Percentiles rank a stretch among this genome's conserved stretches.
phyloP scores from a whole-genome alignment of 1,140 invertebrate genomes.

The Heliconius congener region DNA sequence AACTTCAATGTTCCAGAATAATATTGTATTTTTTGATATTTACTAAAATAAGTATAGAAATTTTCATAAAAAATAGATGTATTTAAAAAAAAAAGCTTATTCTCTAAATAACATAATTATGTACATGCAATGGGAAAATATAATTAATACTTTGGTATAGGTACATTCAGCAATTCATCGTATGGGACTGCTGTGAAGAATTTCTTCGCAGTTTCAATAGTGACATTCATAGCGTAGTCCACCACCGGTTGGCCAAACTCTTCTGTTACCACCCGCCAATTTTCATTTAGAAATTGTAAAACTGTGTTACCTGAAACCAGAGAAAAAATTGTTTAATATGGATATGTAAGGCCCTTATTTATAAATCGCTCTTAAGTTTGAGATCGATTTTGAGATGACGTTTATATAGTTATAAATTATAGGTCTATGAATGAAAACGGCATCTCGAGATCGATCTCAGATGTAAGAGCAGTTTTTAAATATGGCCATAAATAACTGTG shows the following conservation, averaged over 20 bases:
- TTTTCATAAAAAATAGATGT: background rate
- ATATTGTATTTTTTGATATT: background rate
- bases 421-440: too few species aligned
- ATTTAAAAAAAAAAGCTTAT: too few species aligned
- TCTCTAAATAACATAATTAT: background rate
- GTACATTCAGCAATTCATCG: slow-evolving; percentile 69
- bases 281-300: slow-evolving; percentile 73
- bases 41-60: background rate
- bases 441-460: too few species aligned
- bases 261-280: slow-evolving; percentile 73
- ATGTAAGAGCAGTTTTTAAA: too few species aligned
- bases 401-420: too few species aligned
- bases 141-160: slow-evolving; percentile 68
- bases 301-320: slow-evolving; percentile 71
- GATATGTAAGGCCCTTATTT: background rate
- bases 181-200: slow-evolving; percentile 74
- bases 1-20: background rate
- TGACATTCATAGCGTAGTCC: slow-evolving; percentile 73
- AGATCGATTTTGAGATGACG: too few species aligned
- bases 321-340: background rate
- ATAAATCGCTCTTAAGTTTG: too few species aligned
- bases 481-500: too few species aligned
- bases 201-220: slow-evolving; percentile 66
- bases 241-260: slow-evolving; percentile 75
- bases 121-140: background rate